phyloP scores from a whole-genome alignment of 1,140 invertebrate species.

The Ridgeia piscesae region DNA sequence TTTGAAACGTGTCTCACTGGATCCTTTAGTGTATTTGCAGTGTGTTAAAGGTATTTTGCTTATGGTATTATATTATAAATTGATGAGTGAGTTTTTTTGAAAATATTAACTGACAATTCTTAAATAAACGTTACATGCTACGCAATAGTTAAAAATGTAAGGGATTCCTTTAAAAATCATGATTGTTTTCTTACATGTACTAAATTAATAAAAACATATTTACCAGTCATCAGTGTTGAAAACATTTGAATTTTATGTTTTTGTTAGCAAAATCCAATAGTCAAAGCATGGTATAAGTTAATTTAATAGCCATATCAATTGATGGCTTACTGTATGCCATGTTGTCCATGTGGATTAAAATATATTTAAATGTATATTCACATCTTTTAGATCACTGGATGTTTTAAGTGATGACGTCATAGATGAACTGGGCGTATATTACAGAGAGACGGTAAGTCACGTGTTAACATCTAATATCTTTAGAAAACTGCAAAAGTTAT shows the following conservation, averaged over 20 bases:
- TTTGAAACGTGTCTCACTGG: too few relatives aligned
- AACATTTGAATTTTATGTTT: not conserved
- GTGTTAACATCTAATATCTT: not conserved
- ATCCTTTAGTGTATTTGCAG: too few relatives aligned
- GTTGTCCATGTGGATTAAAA: not conserved
- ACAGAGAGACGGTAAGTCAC: slow-evolving; percentile 59
- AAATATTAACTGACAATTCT: too few relatives aligned
- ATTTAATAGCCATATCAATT: too few relatives aligned
- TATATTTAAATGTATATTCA: not conserved
- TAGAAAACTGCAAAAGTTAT: not conserved
- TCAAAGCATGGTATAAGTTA: too few relatives aligned
- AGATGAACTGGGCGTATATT: slow-evolving; percentile 66
- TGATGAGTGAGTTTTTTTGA: too few relatives aligned
- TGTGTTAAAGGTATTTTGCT: not conserved
- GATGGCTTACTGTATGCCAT: not conserved
- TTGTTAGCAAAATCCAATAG: too few relatives aligned
- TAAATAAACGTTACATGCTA: too few relatives aligned
- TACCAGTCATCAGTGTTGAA: not conserved
- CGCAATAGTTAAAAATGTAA: too few relatives aligned
- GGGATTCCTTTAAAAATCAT: too few relatives aligned
- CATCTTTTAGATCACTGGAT: slow-evolving; percentile 61
- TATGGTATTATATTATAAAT: not conserved
- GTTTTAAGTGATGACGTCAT: slow-evolving; percentile 63
- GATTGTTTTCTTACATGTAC: too few relatives aligned
- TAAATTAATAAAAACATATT: too few relatives aligned